Percentiles rank a stretch among this genome's conserved stretches.
phyloP scores from a whole-genome alignment of 2,797 vertebrate genomes.

The Silurus lanzhouensis region DNA sequence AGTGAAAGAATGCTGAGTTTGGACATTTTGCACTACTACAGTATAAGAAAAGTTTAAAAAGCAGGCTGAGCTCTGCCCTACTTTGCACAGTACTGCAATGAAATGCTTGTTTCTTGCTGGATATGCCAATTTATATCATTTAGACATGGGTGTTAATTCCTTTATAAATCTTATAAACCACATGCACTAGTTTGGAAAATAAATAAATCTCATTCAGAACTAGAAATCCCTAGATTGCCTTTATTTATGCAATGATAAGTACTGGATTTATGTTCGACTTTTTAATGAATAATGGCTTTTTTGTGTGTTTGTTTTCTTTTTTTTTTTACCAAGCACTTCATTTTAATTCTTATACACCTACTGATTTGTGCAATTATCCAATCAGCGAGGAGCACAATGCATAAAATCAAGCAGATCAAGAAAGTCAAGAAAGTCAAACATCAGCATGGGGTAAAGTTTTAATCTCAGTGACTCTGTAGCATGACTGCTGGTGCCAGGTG shows the following conservation, averaged over 20 bases:
- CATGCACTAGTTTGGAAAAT: not conserved
- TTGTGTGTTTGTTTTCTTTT: not conserved
- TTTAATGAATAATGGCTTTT: not conserved
- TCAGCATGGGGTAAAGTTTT: not conserved
- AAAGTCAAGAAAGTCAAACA: not conserved
- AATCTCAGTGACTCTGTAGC: not conserved
- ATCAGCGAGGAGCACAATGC: not conserved
- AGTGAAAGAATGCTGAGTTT: not conserved
- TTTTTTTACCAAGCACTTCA: not conserved
- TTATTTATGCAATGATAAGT: not conserved
- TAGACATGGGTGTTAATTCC: not conserved
- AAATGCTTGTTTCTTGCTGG: not conserved
- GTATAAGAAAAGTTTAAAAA: not conserved
- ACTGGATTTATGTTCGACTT: not conserved
- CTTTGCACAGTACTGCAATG: not conserved
- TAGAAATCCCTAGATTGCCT: not conserved
- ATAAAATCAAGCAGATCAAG: not conserved
- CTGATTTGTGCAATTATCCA: not conserved
- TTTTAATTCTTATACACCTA: not conserved
- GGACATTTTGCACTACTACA: too few species aligned
- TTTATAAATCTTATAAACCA: constrained; percentile 3
- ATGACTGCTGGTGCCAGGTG: not conserved
- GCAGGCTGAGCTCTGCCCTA: not conserved
- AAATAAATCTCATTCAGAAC: not conserved
- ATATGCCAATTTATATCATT: not conserved